Evolutionary conservation across 2,797 vertebrate genomes (phyloP), one percentile per base, ranked within the genome.

Genomic region (Intellagama lesueurii): DNA sequence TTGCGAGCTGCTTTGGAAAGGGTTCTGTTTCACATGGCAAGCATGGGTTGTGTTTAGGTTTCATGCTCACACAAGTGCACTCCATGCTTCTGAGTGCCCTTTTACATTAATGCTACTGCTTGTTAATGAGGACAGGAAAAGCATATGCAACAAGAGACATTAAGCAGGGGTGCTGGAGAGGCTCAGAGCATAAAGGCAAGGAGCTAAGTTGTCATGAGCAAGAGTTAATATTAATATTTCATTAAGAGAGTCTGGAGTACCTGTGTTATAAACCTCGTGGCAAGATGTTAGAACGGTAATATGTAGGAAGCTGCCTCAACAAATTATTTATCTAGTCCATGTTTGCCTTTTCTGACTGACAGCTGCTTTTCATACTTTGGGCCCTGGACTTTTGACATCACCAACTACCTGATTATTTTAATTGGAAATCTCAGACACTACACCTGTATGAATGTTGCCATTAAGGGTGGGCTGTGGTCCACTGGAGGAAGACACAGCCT

Each of bases 1-100:
- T 91, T 86, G 60, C 81, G 91, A 92, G n/a, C 35, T 92, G 94
- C 92, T 94, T 30, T 82, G 90, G 91, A 91, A 40, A 70, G 7
- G 4, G 30, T n/a, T 66, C 56, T 30, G 0, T 81, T 88, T 81
- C 35, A 9, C 49, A n/a, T 9, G 17, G 35, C 56, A 64, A 82
- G 70, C 28, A 3, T 44, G 1, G 52, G 22, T 64, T 35, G 52
- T 75, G 26, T 83, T 83, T 68, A 76, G 87, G 40, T 26, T 70
- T 83, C 56, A 7, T 6, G 56, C 22, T 0, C 81, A 89, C 84
- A 49, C 84, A 44, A 52, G 68, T 75, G 87, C 69, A 88, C 83
- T 17, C 30, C 80, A 70, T 7, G 14, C 88, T 94, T 85, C 80
- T 87, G 75, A 69, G 44, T 92, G n/a, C 89, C 87, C 86, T 72